phyloP scores from a whole-genome alignment of 2,888 invertebrate species.

The Xestia c-nigrum region DNA sequence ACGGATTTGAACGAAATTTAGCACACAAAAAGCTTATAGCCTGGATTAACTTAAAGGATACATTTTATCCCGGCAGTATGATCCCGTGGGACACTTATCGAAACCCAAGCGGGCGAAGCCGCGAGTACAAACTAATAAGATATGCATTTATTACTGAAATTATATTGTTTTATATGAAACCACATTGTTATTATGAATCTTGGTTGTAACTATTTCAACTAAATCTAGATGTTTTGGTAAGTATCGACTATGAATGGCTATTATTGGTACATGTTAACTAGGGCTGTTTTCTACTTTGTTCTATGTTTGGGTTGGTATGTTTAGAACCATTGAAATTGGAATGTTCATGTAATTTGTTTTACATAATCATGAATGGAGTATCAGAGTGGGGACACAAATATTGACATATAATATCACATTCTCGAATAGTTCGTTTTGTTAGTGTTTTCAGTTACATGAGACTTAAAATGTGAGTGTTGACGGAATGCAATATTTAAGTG shows the following conservation, averaged over 20 bases:
- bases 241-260: constrained; percentile 63
- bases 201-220: constrained; percentile 65
- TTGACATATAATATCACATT: constrained; percentile 68
- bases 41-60: too few species aligned
- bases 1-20: too few species aligned
- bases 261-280: constrained; percentile 68
- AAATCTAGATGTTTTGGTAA: constrained; percentile 68
- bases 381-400: constrained; percentile 46
- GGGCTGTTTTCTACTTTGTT: constrained; percentile 68
- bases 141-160: neutral
- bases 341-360: constrained; percentile 54
- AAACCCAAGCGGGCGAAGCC: too few species aligned
- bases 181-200: constrained; percentile 65
- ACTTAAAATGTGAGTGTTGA: constrained; percentile 83
- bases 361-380: constrained; percentile 54
- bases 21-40: too few species aligned
- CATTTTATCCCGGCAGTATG: too few species aligned
- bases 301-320: constrained; percentile 69
- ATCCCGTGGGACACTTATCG: too few species aligned
- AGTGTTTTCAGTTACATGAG: constrained; percentile 73
- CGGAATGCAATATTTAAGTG: constrained; percentile 90
- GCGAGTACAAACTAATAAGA: neutral
- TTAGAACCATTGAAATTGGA: constrained; percentile 66
- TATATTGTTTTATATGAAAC: constrained; percentile 46
- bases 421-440: constrained; percentile 77